Evolutionary conservation across 2,797 vertebrate species (phyloP).

Genomic region (Onychomys arenicola): DNA sequence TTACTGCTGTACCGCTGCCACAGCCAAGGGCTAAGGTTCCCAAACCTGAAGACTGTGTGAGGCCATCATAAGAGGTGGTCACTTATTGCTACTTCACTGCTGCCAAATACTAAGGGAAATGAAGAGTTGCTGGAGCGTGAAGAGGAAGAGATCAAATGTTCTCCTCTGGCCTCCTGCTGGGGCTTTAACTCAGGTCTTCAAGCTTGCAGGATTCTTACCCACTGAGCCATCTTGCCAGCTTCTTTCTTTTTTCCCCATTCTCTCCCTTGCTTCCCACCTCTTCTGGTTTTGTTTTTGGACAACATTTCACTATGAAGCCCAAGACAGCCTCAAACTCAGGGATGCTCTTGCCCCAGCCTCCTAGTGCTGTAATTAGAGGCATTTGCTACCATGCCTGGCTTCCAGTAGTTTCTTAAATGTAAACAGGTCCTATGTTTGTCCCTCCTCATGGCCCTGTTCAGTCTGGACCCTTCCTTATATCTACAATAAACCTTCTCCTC

Average conservation of each 20-base stretch:
- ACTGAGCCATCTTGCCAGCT: not conserved
- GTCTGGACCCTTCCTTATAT: not conserved
- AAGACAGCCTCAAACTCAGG: not conserved
- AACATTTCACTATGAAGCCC: not conserved
- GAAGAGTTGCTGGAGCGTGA: not conserved
- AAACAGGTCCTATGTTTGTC: not conserved
- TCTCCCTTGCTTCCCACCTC: not conserved
- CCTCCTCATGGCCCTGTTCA: not conserved
- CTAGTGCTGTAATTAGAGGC: not conserved
- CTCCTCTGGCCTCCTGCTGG: not conserved
- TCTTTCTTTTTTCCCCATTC: not conserved
- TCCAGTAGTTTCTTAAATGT: not conserved
- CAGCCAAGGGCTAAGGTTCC: too few species aligned
- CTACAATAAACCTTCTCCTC: not conserved
- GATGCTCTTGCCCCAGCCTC: not conserved
- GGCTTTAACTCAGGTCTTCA: not conserved
- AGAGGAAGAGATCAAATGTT: not conserved
- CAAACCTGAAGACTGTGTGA: not conserved
- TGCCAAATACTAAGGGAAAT: not conserved
- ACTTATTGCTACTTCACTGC: too few species aligned
- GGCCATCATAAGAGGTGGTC: not conserved
- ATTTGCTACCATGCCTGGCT: not conserved
- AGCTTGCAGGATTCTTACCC: not conserved
- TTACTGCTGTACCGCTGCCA: not conserved
- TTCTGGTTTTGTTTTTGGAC: not conserved